Evolutionary conservation across 2,797 vertebrate species (phyloP).

Genomic region (Pyrrhura leucotis): DNA sequence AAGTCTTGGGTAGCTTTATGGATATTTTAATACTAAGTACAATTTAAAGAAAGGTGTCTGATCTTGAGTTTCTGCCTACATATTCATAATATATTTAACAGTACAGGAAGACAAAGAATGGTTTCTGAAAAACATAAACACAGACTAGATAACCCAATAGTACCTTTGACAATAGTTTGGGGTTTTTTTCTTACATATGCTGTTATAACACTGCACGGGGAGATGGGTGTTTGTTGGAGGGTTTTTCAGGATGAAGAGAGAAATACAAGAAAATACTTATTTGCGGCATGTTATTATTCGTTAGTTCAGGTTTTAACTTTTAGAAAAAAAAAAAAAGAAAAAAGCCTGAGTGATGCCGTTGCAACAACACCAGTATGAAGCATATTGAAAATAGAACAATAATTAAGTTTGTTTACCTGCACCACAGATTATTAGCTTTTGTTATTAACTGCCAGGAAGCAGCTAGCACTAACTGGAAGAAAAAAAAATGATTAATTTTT

Average conservation of each 20-base stretch:
- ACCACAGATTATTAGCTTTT: neutral
- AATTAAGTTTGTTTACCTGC: neutral
- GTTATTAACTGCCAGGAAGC: neutral
- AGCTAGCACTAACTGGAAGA: neutral
- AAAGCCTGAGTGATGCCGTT: neutral
- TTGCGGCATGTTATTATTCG: rapidly evolving
- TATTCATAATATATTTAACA: neutral
- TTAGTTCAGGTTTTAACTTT: neutral
- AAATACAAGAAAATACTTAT: neutral
- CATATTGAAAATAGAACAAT: neutral
- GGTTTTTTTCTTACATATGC: neutral
- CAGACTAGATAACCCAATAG: neutral
- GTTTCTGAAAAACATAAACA: neutral
- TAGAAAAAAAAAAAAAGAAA: neutral
- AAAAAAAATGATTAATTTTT: neutral
- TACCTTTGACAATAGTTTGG: neutral
- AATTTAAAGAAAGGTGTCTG: neutral
- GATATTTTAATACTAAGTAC: neutral
- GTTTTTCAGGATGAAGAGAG: neutral
- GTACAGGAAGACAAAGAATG: neutral
- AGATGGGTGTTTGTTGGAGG: neutral
- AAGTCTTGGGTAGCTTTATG: neutral
- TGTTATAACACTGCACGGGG: neutral
- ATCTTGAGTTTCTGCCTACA: neutral
- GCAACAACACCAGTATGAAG: neutral